Evolutionary conservation across 2,888 invertebrate species (phyloP).

Genomic region (Drosophila meridionalis): DNA sequence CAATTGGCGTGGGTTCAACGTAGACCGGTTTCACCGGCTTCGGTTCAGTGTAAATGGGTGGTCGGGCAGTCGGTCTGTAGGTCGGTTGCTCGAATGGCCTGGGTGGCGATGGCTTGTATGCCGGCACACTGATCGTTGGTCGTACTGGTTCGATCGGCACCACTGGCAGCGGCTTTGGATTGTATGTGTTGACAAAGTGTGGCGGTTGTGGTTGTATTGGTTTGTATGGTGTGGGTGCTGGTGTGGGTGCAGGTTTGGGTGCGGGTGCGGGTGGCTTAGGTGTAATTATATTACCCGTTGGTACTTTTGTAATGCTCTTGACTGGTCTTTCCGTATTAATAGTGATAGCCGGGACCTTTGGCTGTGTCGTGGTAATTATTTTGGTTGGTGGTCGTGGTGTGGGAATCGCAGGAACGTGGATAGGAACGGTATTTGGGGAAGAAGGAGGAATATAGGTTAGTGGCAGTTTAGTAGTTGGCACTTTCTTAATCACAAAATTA

Average conservation of each 20-base stretch:
- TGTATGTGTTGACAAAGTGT: conserved; percentile 42
- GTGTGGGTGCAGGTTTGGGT: conserved; percentile 33
- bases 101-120: conserved; percentile 53
- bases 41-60: conserved; percentile 42
- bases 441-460: conserved; percentile 83
- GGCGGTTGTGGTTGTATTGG: conserved; percentile 42
- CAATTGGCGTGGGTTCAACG: conserved; percentile 36
- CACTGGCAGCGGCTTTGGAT: conserved; percentile 43
- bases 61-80: conserved; percentile 36
- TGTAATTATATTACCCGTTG: conserved; percentile 79
- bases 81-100: conserved; percentile 45
- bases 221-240: conserved; percentile 19
- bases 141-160: conserved; percentile 40
- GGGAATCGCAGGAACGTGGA: conserved; percentile 74
- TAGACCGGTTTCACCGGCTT: conserved; percentile 41
- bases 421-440: conserved; percentile 68
- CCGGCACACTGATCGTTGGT: conserved; percentile 35
- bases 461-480: conserved; percentile 63
- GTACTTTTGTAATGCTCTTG: conserved; percentile 68
- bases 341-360: conserved; percentile 79
- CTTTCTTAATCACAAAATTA: conserved; percentile 74
- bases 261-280: conserved; percentile 54
- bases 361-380: conserved; percentile 62
- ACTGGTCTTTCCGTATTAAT: conserved; percentile 76
- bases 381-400: conserved; percentile 55